phyloP scores from a whole-genome alignment of 2,797 vertebrate species.

The Danio albolineatus region DNA sequence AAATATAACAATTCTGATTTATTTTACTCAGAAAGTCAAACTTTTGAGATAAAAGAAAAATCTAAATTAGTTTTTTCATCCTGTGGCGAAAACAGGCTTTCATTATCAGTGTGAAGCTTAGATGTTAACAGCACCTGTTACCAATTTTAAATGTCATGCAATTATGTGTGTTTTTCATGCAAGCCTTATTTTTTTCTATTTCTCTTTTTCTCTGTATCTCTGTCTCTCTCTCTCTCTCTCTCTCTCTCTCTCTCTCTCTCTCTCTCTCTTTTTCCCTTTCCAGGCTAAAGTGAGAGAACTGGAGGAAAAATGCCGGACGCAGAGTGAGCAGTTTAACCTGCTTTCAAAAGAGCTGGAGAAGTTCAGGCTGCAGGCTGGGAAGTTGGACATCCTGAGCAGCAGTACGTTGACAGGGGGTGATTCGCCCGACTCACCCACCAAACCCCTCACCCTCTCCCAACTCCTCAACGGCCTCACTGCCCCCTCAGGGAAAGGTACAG shows the following conservation, averaged over 20 bases:
- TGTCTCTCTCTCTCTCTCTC: neutral
- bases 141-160: slow-evolving; percentile 27
- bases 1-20: too few relatives aligned
- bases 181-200: slow-evolving; percentile 1
- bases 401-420: slow-evolving; percentile 75
- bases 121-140: slow-evolving; percentile 25
- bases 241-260: too few relatives aligned
- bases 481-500: slow-evolving; percentile 87
- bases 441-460: slow-evolving; percentile 85
- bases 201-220: slow-evolving; percentile 1
- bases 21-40: too few relatives aligned
- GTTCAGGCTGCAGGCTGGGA: slow-evolving; percentile 91
- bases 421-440: slow-evolving; percentile 81
- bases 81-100: too few relatives aligned
- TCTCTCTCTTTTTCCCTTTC: slow-evolving; percentile 48
- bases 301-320: slow-evolving; percentile 94
- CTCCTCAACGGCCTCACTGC: slow-evolving; percentile 92
- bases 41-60: too few relatives aligned
- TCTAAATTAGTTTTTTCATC: too few relatives aligned
- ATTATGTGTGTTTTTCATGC: slow-evolving; percentile 27
- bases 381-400: slow-evolving; percentile 87
- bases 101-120: slow-evolving; percentile 4
- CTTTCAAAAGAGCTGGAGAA: slow-evolving; percentile 93
- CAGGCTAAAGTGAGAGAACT: slow-evolving; percentile 97
- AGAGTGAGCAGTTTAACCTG: slow-evolving; percentile 97